Evolutionary conservation across 1,140 invertebrate species (phyloP), one percentile per base, ranked within the genome.

Genomic region (Drosophila takahashii): DNA sequence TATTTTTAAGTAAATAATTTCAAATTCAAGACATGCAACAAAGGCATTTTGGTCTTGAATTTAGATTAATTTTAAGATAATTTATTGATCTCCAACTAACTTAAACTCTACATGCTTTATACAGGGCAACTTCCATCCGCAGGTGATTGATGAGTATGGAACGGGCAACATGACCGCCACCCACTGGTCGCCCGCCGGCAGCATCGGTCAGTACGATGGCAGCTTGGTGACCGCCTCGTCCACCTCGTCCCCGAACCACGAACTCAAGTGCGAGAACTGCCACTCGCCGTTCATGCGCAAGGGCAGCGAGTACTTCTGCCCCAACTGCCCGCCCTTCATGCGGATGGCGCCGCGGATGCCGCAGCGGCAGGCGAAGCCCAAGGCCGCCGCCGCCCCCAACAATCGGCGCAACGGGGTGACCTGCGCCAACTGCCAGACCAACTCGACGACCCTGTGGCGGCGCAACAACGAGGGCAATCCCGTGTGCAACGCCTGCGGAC

Each of bases 401-500:
- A 92, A 92, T 51, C 95, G 96, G 75, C 94, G 97, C 60, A 95
- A 95, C 10, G 98, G 98, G 48, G 94, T 98, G 50, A 94, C 94
- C 50, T 99, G 98, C 93, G 96, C 96, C 86, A 99, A 99, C 93
- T 99, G 98, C 92, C 93, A 94, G 58, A 98, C 98, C 1, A 94
- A 92, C n/a, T 96, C 95, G 1, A 98, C 98, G 13, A 98, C 97
- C 3, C 93, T 99, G 57, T 99, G 98, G 98, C 94, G 97, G 72
- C 94, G 97, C 79, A 98, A 98, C 93, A 93, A 95, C 45, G 93
- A 95, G 53, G 97, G 97, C 9, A 97, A 98, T 92, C 96, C 97
- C 4, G 97, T 98, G 6, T 98, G 98, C 93, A 98, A 98, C 92
- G 98, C 98, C 5, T 99, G 98, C 92, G 98, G 98, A 2, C 94